These are phyloP conservation scores for Sarcophaga bullata DNA, from an alignment of 1,140 invertebrate species.

Conservation along the genomic window DNA sequence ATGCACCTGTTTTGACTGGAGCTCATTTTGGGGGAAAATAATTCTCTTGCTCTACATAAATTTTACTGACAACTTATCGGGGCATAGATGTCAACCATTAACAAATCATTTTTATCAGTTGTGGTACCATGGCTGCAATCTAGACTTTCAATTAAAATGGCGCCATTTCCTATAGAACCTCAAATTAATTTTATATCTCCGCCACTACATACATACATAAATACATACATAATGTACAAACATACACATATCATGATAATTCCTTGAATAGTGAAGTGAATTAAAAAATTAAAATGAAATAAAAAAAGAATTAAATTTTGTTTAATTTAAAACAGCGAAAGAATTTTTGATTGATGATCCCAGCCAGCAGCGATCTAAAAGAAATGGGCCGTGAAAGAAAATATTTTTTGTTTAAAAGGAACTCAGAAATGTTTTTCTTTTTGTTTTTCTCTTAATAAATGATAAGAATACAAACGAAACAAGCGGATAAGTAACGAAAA, in stretches of 20 bases:
- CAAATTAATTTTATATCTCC: background rate
- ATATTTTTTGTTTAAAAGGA: background rate
- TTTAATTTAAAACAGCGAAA: background rate
- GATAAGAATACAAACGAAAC: too few relatives aligned
- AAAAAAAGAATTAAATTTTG: background rate
- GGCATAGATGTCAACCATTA: conserved; percentile 34
- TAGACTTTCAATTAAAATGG: conserved; percentile 37
- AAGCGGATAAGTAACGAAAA: background rate
- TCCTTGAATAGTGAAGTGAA: too few relatives aligned
- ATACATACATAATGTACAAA: too few relatives aligned
- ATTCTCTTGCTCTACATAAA: background rate
- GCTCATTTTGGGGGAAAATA: background rate
- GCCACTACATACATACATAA: too few relatives aligned
- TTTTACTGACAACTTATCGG: conserved; percentile 18
- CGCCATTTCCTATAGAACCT: conserved; percentile 1
- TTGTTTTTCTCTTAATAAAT: too few relatives aligned
- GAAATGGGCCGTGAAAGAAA: conserved; percentile 4
- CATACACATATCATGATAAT: too few relatives aligned
- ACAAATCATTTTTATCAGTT: conserved; percentile 30
- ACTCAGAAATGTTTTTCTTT: background rate
- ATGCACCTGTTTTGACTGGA: background rate
- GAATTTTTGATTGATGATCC: conserved; percentile 41
- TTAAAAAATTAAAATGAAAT: too few relatives aligned
- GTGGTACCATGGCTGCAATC: background rate
- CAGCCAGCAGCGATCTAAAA: background rate